A percentile compares a stretch with the other conserved stretches of the same genome.
phyloP scores from a whole-genome alignment of 35 echinoderm and acorn worm species.

The Ptychodera flava region DNA sequence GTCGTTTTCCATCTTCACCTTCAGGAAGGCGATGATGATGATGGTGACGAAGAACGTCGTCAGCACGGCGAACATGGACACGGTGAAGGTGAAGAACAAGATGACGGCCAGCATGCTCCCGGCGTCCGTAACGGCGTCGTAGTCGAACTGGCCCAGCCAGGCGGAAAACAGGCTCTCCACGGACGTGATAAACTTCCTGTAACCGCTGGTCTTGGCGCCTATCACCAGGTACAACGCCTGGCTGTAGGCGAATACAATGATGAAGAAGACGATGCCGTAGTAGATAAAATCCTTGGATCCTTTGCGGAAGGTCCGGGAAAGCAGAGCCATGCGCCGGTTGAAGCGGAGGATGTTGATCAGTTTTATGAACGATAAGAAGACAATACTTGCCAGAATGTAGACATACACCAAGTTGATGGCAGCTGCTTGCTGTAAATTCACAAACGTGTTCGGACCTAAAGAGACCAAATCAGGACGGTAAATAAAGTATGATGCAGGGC shows the following conservation, averaged over 20 bases:
- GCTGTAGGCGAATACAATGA: background rate
- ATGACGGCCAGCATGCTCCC: background rate
- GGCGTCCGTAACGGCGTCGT: background rate
- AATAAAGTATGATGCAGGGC: too few species aligned
- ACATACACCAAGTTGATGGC: background rate
- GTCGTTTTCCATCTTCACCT: background rate
- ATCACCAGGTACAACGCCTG: background rate
- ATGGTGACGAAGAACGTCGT: background rate
- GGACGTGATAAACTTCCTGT: background rate
- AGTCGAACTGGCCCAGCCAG: background rate
- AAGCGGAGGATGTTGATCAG: background rate
- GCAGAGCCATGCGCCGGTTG: background rate
- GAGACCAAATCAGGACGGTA: too few species aligned
- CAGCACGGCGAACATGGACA: background rate
- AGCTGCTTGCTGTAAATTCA: background rate
- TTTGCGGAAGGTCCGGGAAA: background rate
- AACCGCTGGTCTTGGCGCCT: background rate
- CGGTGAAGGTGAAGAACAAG: background rate
- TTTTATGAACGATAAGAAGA: background rate
- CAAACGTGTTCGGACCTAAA: background rate
- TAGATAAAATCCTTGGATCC: background rate
- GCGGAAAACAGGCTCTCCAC: background rate
- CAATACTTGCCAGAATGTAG: background rate
- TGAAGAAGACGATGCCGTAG: background rate
- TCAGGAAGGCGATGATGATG: background rate